A percentile compares a stretch with the other conserved stretches of the same genome.
These are phyloP conservation scores for Oryctolagus cuniculus DNA, from an alignment of 2,113 vertebrate genomes.

Conservation along the genomic window DNA sequence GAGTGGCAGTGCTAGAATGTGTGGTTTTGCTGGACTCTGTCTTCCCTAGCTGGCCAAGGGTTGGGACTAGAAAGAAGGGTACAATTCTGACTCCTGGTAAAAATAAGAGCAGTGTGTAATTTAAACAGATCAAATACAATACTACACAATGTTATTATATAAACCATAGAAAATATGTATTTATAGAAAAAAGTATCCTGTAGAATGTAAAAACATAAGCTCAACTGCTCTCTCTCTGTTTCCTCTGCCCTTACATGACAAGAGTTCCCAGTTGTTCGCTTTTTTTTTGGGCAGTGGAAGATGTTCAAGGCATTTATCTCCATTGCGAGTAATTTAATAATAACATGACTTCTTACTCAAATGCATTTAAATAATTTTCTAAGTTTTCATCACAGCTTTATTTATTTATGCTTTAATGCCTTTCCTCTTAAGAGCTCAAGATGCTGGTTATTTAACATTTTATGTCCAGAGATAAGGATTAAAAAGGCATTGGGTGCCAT, in stretches of 20 bases:
- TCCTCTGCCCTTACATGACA: neutral
- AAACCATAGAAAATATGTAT: neutral
- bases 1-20: neutral
- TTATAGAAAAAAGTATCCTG: neutral
- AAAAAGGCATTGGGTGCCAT: conserved; percentile 61
- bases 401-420: conserved; percentile 66
- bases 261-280: neutral
- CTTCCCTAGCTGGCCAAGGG: neutral
- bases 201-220: neutral
- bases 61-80: neutral
- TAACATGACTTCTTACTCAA: conserved; percentile 44
- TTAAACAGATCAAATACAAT: conserved; percentile 18
- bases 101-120: conserved; percentile 8
- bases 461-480: conserved; percentile 45
- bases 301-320: conserved; percentile 34
- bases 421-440: conserved; percentile 58
- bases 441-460: conserved; percentile 70
- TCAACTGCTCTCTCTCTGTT: neutral
- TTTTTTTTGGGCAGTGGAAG: conserved; percentile 11
- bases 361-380: conserved; percentile 60
- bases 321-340: conserved; percentile 27
- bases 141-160: neutral
- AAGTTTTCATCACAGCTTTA: conserved; percentile 67
- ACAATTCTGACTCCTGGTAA: neutral
- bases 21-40: neutral